These are phyloP conservation scores for Malurus alboscapulatus DNA, from an alignment of 2,113 vertebrate species.

Conservation along the genomic window DNA sequence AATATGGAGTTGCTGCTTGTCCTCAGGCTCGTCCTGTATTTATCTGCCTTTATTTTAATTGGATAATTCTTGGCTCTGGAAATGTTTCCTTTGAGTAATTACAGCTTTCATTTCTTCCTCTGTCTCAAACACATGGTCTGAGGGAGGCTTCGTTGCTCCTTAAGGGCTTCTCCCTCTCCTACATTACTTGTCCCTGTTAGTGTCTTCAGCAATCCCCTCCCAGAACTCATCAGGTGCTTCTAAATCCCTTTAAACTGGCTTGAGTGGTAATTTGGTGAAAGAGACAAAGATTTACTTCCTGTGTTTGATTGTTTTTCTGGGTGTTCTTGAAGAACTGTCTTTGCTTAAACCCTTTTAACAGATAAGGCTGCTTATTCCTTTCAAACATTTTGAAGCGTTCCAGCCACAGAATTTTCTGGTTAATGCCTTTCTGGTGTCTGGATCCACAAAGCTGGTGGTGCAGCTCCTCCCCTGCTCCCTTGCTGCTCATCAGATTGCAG, in stretches of 20 bases:
- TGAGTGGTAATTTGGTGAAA: not conserved
- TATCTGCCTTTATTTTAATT: conserved; percentile 14
- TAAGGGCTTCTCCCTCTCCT: not conserved
- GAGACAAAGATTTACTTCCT: not conserved
- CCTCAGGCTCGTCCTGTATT: not conserved
- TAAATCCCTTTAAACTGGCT: not conserved
- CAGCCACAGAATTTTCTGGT: not conserved
- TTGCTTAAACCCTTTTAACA: not conserved
- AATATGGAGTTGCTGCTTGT: not conserved
- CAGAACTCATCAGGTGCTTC: not conserved
- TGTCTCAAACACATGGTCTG: not conserved
- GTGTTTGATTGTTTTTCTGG: not conserved
- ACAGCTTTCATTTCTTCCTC: not conserved
- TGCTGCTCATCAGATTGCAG: not conserved
- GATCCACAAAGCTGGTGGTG: not conserved
- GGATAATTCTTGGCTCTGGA: conserved; percentile 16
- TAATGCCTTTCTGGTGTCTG: not conserved
- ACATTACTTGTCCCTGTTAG: not conserved
- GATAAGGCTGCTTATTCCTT: not conserved
- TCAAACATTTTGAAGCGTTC: not conserved
- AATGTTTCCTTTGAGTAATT: conserved; percentile 25
- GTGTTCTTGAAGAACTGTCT: not conserved
- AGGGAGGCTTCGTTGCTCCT: not conserved
- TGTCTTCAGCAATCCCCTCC: not conserved
- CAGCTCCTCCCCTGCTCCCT: not conserved